phyloP scores from a whole-genome alignment of 2,888 invertebrate species.

The Bembecia ichneumoniformis region DNA sequence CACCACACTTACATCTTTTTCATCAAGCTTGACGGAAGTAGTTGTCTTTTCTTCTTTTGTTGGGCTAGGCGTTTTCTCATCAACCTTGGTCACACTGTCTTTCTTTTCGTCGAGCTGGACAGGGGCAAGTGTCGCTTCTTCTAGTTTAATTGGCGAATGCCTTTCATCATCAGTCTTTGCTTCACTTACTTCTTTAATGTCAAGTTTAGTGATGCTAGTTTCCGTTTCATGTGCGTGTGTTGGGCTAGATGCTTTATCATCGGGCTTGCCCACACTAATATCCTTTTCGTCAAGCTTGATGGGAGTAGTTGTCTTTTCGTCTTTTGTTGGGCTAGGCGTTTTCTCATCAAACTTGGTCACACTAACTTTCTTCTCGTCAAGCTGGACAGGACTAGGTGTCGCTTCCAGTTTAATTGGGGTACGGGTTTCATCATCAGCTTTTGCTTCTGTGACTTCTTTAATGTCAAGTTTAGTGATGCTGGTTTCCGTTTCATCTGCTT shows the following conservation, averaged over 20 bases:
- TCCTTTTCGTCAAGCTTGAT: slow-evolving; percentile 1
- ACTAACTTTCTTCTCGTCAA: too few species aligned
- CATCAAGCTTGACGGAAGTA: background rate
- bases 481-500: background rate
- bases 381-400: background rate
- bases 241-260: background rate
- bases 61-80: background rate
- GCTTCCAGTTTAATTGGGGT: background rate
- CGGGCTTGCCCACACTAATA: too few species aligned
- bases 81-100: slow-evolving; percentile 3
- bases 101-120: background rate
- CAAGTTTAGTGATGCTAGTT: too few species aligned
- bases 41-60: background rate
- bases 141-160: background rate
- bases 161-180: too few species aligned
- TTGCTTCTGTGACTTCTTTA: background rate
- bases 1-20: background rate
- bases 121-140: background rate
- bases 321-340: slow-evolving; percentile 3
- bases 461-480: background rate
- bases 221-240: too few species aligned
- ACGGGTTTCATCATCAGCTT: background rate
- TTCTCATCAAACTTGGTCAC: slow-evolving; percentile 3
- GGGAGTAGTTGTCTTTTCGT: slow-evolving; percentile 1
- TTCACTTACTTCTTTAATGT: too few species aligned